phyloP scores from a whole-genome alignment of 2,113 vertebrate genomes.

The Pluvialis apricaria region DNA sequence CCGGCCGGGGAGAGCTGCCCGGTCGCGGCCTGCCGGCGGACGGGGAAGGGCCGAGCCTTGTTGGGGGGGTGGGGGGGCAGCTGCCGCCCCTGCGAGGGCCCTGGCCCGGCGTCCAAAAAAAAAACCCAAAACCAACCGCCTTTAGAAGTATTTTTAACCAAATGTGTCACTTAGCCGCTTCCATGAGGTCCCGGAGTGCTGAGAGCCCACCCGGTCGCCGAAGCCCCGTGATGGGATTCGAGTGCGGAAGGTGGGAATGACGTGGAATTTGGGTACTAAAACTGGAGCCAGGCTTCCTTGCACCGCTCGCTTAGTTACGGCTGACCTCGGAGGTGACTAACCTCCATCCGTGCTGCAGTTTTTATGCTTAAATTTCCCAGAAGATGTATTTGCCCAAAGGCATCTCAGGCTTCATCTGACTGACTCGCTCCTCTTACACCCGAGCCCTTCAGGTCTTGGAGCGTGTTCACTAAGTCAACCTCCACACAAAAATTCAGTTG shows the following conservation, averaged over 20 bases:
- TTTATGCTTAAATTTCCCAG: not conserved
- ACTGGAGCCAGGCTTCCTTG: not conserved
- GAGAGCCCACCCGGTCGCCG: not conserved
- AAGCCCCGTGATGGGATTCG: accelerated
- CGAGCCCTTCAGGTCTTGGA: not conserved
- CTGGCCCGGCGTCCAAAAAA: not conserved
- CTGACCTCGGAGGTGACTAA: not conserved
- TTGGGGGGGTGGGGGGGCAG: no score
- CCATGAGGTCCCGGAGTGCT: accelerated
- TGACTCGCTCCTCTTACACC: accelerated
- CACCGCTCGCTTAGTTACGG: accelerated
- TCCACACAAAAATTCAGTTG: not conserved
- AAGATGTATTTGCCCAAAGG: not conserved
- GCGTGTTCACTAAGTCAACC: not conserved
- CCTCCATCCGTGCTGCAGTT: not conserved
- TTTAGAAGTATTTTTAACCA: not conserved
- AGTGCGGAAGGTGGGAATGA: not conserved
- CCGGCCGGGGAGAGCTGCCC: no score
- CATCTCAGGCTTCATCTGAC: not conserved
- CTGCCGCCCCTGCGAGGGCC: no score
- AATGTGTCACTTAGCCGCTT: not conserved
- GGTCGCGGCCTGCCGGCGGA: no score
- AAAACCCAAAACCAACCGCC: not conserved
- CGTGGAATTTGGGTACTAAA: not conserved
- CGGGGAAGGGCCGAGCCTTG: no score